phyloP scores from a whole-genome alignment of 2,888 invertebrate species.

The Himalopsyche japonica region DNA sequence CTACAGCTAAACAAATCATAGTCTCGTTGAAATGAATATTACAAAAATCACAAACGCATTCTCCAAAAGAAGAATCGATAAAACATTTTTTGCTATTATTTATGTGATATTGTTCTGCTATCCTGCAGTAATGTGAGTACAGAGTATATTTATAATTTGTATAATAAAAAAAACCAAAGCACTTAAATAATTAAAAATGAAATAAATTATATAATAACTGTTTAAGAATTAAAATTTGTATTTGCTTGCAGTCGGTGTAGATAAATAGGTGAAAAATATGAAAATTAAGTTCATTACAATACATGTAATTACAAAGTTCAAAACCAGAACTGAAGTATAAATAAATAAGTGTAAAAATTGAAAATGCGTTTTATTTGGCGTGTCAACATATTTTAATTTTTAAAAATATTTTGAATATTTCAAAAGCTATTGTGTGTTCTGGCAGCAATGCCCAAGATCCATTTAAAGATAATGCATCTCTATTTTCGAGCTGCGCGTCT shows the following conservation, averaged over 20 bases:
- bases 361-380: not conserved
- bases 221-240: constrained; percentile 17
- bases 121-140: not conserved
- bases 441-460: no score
- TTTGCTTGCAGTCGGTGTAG: constrained; percentile 32
- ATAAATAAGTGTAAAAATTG: constrained; percentile 24
- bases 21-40: no score
- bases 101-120: no score
- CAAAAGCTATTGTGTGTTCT: no score
- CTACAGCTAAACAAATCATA: no score
- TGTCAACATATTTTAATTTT: not conserved
- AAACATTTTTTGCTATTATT: no score
- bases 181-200: constrained; percentile 10
- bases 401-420: no score
- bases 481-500: no score
- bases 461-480: no score
- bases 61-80: no score
- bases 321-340: constrained; percentile 42
- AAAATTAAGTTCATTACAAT: constrained; percentile 8
- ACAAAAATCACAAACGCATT: no score
- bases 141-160: not conserved
- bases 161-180: constrained; percentile 12
- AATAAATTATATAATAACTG: not conserved
- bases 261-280: constrained; percentile 7
- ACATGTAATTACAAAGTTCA: constrained; percentile 22